A percentile compares a stretch with the other conserved stretches of the same genome.
phyloP scores from a whole-genome alignment of 1,140 invertebrate species.

The Brachionus paranguensis region DNA sequence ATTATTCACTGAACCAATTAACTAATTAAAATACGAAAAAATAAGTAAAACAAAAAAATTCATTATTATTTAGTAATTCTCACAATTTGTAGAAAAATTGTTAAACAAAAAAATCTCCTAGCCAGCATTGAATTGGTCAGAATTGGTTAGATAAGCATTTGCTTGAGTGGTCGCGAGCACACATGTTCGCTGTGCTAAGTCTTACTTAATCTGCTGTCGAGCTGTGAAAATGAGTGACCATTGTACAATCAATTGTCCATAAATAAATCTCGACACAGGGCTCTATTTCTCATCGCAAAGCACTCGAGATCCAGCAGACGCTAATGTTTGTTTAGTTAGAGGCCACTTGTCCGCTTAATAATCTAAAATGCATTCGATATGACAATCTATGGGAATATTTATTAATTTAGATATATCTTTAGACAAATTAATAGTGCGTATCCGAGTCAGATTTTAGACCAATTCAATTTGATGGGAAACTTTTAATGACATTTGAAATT shows the following conservation, averaged over 20 bases:
- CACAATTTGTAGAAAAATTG: no score
- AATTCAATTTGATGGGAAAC: background rate
- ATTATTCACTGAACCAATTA: no score
- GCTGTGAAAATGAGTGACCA: background rate
- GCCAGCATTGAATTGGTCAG: no score
- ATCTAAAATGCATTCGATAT: background rate
- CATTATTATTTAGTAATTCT: no score
- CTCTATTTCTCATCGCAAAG: background rate
- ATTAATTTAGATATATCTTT: background rate
- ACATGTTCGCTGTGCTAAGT: no score
- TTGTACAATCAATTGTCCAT: conserved; percentile 23
- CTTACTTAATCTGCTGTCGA: no score
- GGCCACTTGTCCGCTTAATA: conserved; percentile 26
- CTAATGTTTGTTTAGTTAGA: background rate
- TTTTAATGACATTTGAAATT: conserved; percentile 16
- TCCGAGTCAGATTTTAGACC: background rate
- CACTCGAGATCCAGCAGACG: conserved; percentile 1
- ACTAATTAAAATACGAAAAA: no score
- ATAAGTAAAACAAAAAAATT: no score
- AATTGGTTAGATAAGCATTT: no score
- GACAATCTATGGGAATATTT: background rate
- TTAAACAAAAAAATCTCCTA: no score
- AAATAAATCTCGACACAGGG: background rate
- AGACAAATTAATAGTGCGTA: conserved; percentile 18
- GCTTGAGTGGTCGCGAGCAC: no score